Base-by-base conservation (phyloP, 2,888 invertebrate genomes). In the Lasioglossum malachurum region DNA sequence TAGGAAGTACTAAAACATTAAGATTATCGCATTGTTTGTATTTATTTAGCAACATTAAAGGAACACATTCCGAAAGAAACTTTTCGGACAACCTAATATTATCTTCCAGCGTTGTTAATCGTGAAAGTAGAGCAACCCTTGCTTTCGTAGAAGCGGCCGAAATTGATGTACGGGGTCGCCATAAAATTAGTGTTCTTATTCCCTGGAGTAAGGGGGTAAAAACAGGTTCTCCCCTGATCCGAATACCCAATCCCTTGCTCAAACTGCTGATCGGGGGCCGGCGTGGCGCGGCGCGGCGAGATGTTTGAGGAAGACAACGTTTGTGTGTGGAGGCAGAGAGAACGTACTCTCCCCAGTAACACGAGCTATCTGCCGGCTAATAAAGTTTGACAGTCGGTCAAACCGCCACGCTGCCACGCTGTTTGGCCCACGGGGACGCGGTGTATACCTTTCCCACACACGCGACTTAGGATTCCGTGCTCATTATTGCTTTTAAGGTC, bases 381-480 rank as follows among this genome's bases (percentile, higher is more conserved):
- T 92, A 92, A 92, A 91, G 88, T 91, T 90, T 90, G 91, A 87
- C 89, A 92, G 88, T 89, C 88, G 87, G 90, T 91, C 90, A 90
- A 92, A 92, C 88, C 89, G 69, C 82, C 82, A 57, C 69, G 77
- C 53, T 69, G 77, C 60, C 75, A 83, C 75, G 67, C 35, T 67
- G 67, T 35, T 71, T 35, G 76, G 90, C 87, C 89, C 89, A 87
- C 78, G 82, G 81, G 81, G 82, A 60, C 73, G 31, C 69, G 44
- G 78, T 87, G 90, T 94, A 90, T 93, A 91, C 91, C 89, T 93
- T 94, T 94, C 93, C 92, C 93, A 93, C 93, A 93, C 93, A 93
- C 88, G 86, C 83, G 88, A 88, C 90, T 84, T 74, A 82, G 80
- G 76, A 87, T 88, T 82, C 85, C 82, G 87, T 74, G 83, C 88